Evolutionary conservation across 2,888 invertebrate species (phyloP).

Genomic region (Iphiclides podalirius): DNA sequence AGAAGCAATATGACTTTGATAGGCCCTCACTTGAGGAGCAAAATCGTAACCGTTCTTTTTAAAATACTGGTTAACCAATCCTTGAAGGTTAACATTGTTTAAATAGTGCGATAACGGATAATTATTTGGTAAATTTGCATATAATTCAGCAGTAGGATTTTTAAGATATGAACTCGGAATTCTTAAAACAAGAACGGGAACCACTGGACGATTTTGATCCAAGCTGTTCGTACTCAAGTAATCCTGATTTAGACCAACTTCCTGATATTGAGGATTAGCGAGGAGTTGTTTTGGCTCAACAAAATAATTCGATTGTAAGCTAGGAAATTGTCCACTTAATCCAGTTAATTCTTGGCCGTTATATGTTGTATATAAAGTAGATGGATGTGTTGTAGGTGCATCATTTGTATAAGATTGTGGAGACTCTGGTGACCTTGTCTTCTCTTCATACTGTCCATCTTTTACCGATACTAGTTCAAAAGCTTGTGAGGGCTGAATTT

Average conservation of each 20-base stretch:
- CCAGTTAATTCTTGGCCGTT: conserved; percentile 69
- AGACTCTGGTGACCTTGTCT: conserved; percentile 37
- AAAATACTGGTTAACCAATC: conserved; percentile 75
- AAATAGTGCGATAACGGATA: conserved; percentile 77
- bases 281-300: conserved; percentile 67
- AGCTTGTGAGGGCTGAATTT: conserved; percentile 81
- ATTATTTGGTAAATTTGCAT: conserved; percentile 77
- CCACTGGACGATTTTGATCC: conserved; percentile 63
- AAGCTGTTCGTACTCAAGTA: conserved; percentile 61
- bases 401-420: conserved; percentile 48
- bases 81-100: conserved; percentile 78
- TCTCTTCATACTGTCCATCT: conserved; percentile 55
- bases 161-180: conserved; percentile 79
- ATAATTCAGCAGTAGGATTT: conserved; percentile 73
- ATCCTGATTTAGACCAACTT: conserved; percentile 70
- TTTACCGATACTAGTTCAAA: conserved; percentile 66
- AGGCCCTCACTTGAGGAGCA: conserved; percentile 62
- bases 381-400: conserved; percentile 36
- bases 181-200: conserved; percentile 80
- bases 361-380: conserved; percentile 70
- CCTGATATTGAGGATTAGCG: conserved; percentile 69
- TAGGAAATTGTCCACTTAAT: conserved; percentile 66
- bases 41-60: conserved; percentile 64
- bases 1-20: conserved; percentile 43
- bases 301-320: conserved; percentile 71